Base-by-base conservation (phyloP, 1,140 invertebrate species). In the Apis cerana region DNA sequence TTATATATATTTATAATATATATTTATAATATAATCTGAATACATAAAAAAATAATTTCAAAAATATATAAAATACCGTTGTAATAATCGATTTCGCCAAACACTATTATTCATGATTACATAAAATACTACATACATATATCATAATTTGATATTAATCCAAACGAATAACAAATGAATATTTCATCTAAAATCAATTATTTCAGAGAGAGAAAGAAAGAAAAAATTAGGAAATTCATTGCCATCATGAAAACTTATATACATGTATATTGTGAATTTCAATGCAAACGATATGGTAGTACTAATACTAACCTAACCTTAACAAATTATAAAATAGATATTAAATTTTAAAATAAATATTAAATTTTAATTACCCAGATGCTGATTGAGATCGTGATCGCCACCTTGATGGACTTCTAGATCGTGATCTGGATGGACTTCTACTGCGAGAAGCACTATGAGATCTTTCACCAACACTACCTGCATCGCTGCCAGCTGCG, bases 321-420 rank as follows among this genome's bases (percentile, higher is more conserved):
- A 13, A 3, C 0, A 54, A 54, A 33, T 59, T 48, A 21, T 21
- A 21, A 11, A 65, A 54, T 33, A 8, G 13, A 11, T 8, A 27
- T 17, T 33, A 33, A 33, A 33, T 33, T 33, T 33, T 33, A 56
- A n/a, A 43, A 67, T 75, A 56, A 61, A n/a, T 17, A 21, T 58
- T n/a, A 82, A 78, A 75, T 1, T 79, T 43, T 43, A 43, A 43
- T 43, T 59, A 91, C 90, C 89, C 88, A 19, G 88, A 90, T 2
- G 74, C 84, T 13, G 90, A 91, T 50, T 86, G 88, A 5, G 91
- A 92, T 13, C 86, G 85, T 13, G 90, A 91, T 54, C 88, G 82
- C 12, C 89, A 92, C 48, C 88, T 89, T 0, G 88, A 88, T 0
- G 75, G 78, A 82, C 88, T 90, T 11, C 87, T 89, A 0, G 90